Base-by-base conservation (phyloP, 1,140 invertebrate species). In the Caenorhabditis remanei region DNA sequence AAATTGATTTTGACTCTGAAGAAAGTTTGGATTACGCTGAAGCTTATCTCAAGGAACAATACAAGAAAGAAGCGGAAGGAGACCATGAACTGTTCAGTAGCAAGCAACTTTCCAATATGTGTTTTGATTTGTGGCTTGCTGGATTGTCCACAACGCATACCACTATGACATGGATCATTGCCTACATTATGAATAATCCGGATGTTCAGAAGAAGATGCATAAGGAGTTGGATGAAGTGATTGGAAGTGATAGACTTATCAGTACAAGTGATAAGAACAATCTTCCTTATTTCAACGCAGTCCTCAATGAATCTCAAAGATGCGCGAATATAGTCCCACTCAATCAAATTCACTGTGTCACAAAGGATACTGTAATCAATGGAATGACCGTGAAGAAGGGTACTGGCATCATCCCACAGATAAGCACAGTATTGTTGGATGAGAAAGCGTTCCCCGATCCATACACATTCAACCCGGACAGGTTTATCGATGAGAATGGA, bases 401-500 rank as follows among this genome's bases (percentile, higher is more conserved):
- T 53, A 95, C 95, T 0, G 95, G 96, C 92, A 95, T 97, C 0
- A 95, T 97, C 13, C 96, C 96, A 0, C 94, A 97, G 21, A 94
- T 97, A 48, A 96, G 96, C 93, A 95, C 96, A 40, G 95, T 97
- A 0, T 96, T 97, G 92, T 96, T 96, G 95, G 95, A 97, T 90
- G 95, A 96, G 21, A 79, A 82, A 40, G 41, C 87, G 16, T 97
- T 96, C 96, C 94, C 96, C 4, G 94, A 96, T 87, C 96, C 96
- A 0, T 95, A 96, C 90, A 94, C 95, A 89, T 97, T 97, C 93
- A 94, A 95, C 48, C 96, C 96, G 0, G 94, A 94, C 50, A 93
- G 96, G 43, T 97, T 97, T 93, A 94, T 97, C 67, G 95, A 95
- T 84, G 93, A 94, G 0, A 95, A 95, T 88, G 96, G 96, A 24